phyloP scores from a whole-genome alignment of 2,888 invertebrate species.

The Apotomis betuletana region DNA sequence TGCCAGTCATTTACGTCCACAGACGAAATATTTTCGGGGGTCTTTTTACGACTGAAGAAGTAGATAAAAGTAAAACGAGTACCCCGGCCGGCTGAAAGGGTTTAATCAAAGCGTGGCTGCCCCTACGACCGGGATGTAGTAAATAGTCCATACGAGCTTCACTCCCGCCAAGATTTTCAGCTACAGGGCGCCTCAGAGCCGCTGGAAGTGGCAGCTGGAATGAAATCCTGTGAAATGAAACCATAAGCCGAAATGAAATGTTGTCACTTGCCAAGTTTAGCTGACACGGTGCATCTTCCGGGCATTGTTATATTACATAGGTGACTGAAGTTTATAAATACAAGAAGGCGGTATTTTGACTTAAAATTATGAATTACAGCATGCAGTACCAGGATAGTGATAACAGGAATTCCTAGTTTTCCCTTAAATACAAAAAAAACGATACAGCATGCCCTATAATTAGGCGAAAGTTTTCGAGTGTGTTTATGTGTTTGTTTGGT shows the following conservation, averaged over 20 bases:
- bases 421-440: no score
- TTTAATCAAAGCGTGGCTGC: slow-evolving; percentile 73
- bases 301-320: not conserved
- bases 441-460: no score
- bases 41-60: slow-evolving; percentile 62
- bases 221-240: not conserved
- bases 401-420: no score
- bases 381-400: no score
- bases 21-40: slow-evolving; percentile 61
- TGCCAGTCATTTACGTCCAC: slow-evolving; percentile 47
- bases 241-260: not conserved
- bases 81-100: slow-evolving; percentile 64
- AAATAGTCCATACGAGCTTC: slow-evolving; percentile 63
- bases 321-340: no score
- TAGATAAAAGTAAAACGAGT: slow-evolving; percentile 68
- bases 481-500: no score
- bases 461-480: no score
- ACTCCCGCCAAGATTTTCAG: slow-evolving; percentile 52
- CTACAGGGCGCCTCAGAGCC: slow-evolving; percentile 42
- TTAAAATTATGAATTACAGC: no score
- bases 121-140: slow-evolving; percentile 65
- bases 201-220: slow-evolving; percentile 27
- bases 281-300: not conserved
- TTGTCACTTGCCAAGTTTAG: not conserved
- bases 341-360: no score